Percentiles rank a stretch among this genome's conserved stretches.
These are phyloP conservation scores for Gorsachius goisagi DNA, from an alignment of 2,113 vertebrate species.

Conservation along the genomic window DNA sequence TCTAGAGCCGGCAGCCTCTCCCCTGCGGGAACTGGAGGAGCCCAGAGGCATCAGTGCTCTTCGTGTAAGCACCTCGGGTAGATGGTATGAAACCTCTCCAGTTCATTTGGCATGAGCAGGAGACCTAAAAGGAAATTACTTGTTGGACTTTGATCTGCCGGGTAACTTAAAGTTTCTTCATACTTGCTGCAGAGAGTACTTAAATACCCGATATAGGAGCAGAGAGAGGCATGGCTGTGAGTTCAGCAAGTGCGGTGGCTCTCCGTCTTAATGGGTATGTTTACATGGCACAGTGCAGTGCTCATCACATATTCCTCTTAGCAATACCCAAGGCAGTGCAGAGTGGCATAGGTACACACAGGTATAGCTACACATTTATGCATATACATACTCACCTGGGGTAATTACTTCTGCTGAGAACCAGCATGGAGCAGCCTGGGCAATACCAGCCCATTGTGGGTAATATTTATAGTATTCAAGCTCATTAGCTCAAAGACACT, in stretches of 20 bases:
- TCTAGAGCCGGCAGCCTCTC: background rate
- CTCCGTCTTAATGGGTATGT: background rate
- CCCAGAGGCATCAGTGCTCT: background rate
- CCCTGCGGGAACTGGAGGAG: background rate
- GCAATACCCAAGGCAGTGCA: background rate
- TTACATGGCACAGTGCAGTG: background rate
- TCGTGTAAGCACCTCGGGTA: background rate
- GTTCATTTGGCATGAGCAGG: background rate
- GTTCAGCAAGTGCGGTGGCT: background rate
- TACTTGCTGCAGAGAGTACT: background rate
- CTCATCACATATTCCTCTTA: background rate
- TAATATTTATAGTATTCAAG: background rate
- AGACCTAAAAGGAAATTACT: background rate
- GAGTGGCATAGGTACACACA: background rate
- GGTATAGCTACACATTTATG: background rate
- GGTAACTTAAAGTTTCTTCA: background rate
- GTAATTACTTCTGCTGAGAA: background rate
- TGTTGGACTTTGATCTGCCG: background rate
- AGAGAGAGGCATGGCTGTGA: background rate
- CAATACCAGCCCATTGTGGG: background rate
- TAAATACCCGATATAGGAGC: accelerated
- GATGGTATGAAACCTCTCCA: background rate
- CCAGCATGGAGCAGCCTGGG: background rate
- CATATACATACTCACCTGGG: background rate
- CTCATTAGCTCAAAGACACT: background rate